Percentiles rank a stretch among this genome's conserved stretches.
phyloP scores from a whole-genome alignment of 2,888 invertebrate genomes.

The Salpingus planirostris region DNA sequence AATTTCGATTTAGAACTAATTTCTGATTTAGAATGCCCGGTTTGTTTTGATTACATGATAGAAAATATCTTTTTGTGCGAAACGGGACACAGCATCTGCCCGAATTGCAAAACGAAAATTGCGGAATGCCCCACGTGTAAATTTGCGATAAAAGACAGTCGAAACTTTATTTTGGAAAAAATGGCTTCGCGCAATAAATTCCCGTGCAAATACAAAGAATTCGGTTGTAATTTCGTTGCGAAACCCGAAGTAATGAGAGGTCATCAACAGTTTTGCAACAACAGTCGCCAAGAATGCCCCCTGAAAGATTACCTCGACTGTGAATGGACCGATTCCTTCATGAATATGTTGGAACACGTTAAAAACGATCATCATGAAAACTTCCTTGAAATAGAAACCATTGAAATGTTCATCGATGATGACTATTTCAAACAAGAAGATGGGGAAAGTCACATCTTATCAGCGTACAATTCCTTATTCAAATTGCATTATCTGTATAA shows the following conservation, averaged over 20 bases:
- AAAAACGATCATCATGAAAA: constrained; percentile 36
- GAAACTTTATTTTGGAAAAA: constrained; percentile 32
- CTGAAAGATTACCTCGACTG: constrained; percentile 20
- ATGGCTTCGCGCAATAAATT: constrained; percentile 27
- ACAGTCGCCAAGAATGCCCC: constrained; percentile 20
- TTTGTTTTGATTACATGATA: constrained; percentile 33
- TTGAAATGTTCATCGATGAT: constrained; percentile 14
- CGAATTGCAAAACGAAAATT: constrained; percentile 22
- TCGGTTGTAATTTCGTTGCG: constrained; percentile 24
- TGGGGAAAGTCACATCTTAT: constrained; percentile 24
- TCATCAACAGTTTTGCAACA: constrained; percentile 21
- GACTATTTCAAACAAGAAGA: constrained; percentile 14
- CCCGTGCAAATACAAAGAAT: constrained; percentile 27
- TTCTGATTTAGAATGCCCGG: constrained; percentile 31
- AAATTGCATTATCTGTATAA: constrained; percentile 24
- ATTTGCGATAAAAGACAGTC: constrained; percentile 22
- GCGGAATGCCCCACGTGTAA: constrained; percentile 30
- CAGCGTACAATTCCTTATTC: constrained; percentile 23
- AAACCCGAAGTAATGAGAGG: constrained; percentile 20
- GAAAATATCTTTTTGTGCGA: constrained; percentile 35
- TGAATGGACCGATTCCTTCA: constrained; percentile 4
- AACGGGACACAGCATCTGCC: constrained; percentile 34
- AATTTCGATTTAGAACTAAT: constrained; percentile 15
- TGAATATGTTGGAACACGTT: constrained; percentile 43
- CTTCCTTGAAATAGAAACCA: constrained; percentile 23